These are phyloP conservation scores for Suricata suricatta DNA, from an alignment of 2,113 vertebrate species.

Conservation along the genomic window DNA sequence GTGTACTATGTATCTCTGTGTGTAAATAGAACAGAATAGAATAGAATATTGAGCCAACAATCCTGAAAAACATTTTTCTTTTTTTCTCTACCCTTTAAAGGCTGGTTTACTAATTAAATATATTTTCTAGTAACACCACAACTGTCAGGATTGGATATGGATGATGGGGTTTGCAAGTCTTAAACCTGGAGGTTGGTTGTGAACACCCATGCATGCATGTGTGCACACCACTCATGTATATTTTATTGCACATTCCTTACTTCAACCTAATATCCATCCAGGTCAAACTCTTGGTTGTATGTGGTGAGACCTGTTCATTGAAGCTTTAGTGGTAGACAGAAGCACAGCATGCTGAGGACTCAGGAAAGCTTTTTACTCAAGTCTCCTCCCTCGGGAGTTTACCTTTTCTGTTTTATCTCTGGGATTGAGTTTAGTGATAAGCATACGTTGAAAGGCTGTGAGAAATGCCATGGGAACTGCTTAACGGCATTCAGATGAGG, in stretches of 20 bases:
- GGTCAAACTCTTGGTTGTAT: constrained; percentile 24
- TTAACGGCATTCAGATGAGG: constrained; percentile 81
- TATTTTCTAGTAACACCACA: not conserved
- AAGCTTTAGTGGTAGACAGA: constrained; percentile 66
- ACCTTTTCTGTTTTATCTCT: constrained; percentile 85
- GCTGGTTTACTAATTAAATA: not conserved
- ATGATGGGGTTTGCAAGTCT: not conserved
- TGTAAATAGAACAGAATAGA: not conserved
- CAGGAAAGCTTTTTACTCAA: constrained; percentile 78
- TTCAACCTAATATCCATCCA: not conserved
- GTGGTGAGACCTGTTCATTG: constrained; percentile 44
- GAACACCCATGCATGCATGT: not conserved
- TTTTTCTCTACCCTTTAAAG: not conserved
- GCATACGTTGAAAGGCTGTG: constrained; percentile 74
- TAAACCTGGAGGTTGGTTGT: not conserved
- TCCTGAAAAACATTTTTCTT: not conserved
- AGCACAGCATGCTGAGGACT: constrained; percentile 64
- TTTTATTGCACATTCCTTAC: not conserved
- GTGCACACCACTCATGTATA: not conserved
- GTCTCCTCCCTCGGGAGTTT: constrained; percentile 73
- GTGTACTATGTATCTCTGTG: not conserved
- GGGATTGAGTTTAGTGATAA: constrained; percentile 83
- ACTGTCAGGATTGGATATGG: not conserved
- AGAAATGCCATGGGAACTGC: constrained; percentile 84
- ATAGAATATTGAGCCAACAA: not conserved